A percentile compares a stretch with the other conserved stretches of the same genome.
These are phyloP conservation scores for Apodemia zela DNA, from an alignment of 2,888 invertebrate genomes.

Conservation along the genomic window DNA sequence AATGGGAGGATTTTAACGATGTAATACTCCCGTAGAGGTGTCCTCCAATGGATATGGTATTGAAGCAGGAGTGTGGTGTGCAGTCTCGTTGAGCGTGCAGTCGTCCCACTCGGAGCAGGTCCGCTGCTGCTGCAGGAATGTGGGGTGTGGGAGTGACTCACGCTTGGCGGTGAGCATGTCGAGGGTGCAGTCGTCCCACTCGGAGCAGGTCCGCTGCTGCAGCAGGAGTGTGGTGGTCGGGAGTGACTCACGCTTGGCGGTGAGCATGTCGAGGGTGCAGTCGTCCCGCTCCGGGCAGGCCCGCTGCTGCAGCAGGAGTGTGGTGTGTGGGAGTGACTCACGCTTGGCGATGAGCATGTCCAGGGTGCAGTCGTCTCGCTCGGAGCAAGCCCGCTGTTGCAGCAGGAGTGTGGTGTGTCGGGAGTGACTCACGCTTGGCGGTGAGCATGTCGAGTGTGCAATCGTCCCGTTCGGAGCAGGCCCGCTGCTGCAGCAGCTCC, in stretches of 20 bases:
- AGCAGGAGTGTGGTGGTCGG: conserved; percentile 58
- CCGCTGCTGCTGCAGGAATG: not conserved
- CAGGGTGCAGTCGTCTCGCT: conserved; percentile 84
- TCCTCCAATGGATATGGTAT: no score
- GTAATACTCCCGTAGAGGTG: no score
- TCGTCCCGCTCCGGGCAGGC: no score
- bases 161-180: conserved; percentile 89
- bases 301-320: not conserved
- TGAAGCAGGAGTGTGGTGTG: not conserved
- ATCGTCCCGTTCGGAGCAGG: conserved; percentile 84
- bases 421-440: conserved; percentile 83
- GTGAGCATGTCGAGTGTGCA: conserved; percentile 87
- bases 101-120: no score
- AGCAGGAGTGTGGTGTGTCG: not conserved
- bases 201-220: conserved; percentile 87
- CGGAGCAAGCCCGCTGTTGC: conserved; percentile 75
- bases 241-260: no score
- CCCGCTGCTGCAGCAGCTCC: conserved; percentile 87
- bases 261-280: no score
- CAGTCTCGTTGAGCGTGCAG: conserved; percentile 45
- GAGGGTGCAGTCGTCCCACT: conserved; percentile 84
- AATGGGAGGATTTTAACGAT: no score
- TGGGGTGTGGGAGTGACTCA: conserved; percentile 40
- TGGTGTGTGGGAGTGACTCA: conserved; percentile 40
- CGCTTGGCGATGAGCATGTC: conserved; percentile 89